These are phyloP conservation scores for Nesogale talazaci DNA, from an alignment of 2,113 vertebrate species.

Conservation along the genomic window DNA sequence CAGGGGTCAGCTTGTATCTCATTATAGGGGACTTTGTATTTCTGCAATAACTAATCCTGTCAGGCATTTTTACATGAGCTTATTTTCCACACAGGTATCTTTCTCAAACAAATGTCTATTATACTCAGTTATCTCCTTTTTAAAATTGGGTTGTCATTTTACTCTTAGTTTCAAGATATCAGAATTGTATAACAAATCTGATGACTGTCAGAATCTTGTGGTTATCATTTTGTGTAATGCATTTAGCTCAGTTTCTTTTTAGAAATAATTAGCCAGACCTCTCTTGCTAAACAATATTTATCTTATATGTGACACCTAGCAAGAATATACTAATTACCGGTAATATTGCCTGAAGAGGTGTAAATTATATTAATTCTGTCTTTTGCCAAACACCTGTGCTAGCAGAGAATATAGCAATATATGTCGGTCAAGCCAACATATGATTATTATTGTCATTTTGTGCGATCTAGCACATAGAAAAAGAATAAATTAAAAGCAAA, in stretches of 20 bases:
- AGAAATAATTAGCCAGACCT: not conserved
- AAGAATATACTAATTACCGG: not conserved
- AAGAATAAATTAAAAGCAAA: not conserved
- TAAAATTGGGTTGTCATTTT: too few species aligned
- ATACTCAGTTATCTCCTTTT: too few species aligned
- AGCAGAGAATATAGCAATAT: not conserved
- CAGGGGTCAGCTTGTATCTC: not conserved
- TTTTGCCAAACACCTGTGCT: not conserved
- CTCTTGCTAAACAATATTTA: not conserved
- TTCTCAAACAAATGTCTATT: too few species aligned
- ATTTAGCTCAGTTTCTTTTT: not conserved
- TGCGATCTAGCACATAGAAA: slow-evolving; percentile 2
- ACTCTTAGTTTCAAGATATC: too few species aligned
- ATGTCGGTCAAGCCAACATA: not conserved
- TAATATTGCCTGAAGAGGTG: not conserved
- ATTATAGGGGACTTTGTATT: too few species aligned
- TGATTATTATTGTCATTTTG: not conserved
- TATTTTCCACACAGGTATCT: too few species aligned
- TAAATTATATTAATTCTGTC: not conserved
- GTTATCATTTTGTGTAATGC: not conserved
- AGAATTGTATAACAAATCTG: too few species aligned
- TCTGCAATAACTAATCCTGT: too few species aligned
- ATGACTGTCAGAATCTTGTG: too few species aligned
- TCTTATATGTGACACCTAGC: not conserved
- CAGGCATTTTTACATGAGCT: too few species aligned